Base-by-base conservation (phyloP, 2,797 vertebrate genomes). In the Emydoidea blandingii region DNA sequence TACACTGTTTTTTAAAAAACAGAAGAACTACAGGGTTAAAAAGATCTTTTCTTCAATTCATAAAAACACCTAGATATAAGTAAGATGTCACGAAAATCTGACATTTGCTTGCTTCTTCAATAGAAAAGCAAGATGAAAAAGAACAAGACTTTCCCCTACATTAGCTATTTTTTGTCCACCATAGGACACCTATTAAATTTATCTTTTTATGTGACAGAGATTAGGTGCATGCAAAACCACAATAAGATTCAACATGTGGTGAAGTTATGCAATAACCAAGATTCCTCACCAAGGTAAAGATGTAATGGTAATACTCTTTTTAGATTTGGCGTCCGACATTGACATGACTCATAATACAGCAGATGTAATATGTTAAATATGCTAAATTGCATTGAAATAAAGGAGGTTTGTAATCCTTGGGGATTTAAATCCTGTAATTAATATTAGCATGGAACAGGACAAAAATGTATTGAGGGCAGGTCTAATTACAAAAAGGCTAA, bases 331-430 rank as follows among this genome's bases (percentile, higher is more conserved):
- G 82, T 82, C 52, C 88, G 27, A 85, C 8, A 52, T 52, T 88
- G 79, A 37, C 0, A 0, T 95, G 90, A 95, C 80, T 96, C 92
- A 92, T 14, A 81, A 74, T 68, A 84, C 54, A 59, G 50, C 88
- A 59, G 85, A 93, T 80, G 31, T 79, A 95, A 57, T 37, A 90
- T 3, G 15, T 31, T 27, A 57, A 54, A 78, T 57, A 90, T 16
- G 65, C 79, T 91, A 92, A 83, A 47, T 94, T 92, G 34, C 68
- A 91, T 41, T 90, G 62, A 93, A 95, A 92, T 89, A 91, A 91
- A 94, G 87, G 44, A 62, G 62, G 59, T 62, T 21, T 91, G 78
- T 86, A 93, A 84, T 95, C 88, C 86, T 81, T 82, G n/a, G 83
- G 88, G 83, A 85, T 88, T 85, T 87, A 92, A 96, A 90, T 59